phyloP scores from a whole-genome alignment of 2,797 vertebrate genomes.

The Florisuga fusca region DNA sequence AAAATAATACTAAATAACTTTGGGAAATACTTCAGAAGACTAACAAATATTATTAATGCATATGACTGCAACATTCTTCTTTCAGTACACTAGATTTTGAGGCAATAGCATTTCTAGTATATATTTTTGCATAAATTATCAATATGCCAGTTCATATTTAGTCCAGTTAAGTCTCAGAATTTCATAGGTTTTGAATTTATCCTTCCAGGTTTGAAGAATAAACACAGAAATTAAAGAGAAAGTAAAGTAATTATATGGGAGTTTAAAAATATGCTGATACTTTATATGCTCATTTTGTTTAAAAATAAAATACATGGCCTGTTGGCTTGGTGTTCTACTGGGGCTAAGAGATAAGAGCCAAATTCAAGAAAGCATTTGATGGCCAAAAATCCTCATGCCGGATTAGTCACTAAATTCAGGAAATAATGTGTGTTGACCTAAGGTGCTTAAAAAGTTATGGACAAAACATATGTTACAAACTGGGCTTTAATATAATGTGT shows the following conservation, averaged over 20 bases:
- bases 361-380: background rate
- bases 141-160: background rate
- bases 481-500: background rate
- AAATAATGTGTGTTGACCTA: background rate
- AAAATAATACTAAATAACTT: background rate
- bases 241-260: background rate
- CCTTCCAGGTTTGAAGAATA: background rate
- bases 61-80: background rate
- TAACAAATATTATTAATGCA: background rate
- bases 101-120: background rate
- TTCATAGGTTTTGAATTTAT: background rate
- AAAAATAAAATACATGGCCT: background rate
- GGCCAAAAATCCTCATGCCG: background rate
- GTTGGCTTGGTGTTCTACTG: background rate
- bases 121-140: background rate
- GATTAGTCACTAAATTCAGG: background rate
- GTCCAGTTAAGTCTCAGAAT: background rate
- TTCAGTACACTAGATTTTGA: background rate
- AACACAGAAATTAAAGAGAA: background rate
- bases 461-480: background rate
- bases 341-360: background rate
- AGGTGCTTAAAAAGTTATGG: background rate
- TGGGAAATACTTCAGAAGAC: background rate
- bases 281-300: background rate
- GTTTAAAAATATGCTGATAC: background rate